Evolutionary conservation across 2,797 vertebrate genomes (phyloP).

Genomic region (Ctenopoma multispine): DNA sequence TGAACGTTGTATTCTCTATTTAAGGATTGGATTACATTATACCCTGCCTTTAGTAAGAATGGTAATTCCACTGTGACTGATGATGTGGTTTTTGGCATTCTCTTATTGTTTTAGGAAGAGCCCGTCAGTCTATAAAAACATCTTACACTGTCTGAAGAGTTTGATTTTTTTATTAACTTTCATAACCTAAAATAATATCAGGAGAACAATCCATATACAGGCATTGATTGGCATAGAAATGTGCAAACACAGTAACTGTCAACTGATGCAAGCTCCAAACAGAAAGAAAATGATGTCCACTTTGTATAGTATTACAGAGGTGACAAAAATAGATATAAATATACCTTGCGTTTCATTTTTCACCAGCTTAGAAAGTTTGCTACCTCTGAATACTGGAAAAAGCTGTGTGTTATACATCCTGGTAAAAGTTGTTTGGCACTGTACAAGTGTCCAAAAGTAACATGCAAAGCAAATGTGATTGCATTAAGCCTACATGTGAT

Average conservation of each 20-base stretch:
- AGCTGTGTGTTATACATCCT: slow-evolving; percentile 55
- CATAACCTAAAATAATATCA: slow-evolving; percentile 83
- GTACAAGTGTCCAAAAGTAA: slow-evolving; percentile 73
- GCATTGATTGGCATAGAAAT: slow-evolving; percentile 81
- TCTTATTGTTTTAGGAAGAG: slow-evolving; percentile 37
- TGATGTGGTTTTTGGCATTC: slow-evolving; percentile 23
- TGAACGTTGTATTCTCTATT: background rate
- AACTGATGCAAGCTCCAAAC: slow-evolving; percentile 51
- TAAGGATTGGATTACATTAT: background rate
- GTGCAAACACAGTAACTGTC: slow-evolving; percentile 68
- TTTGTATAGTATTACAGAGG: slow-evolving; percentile 57
- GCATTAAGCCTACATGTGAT: slow-evolving; percentile 66
- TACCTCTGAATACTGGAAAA: slow-evolving; percentile 41
- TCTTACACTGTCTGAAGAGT: slow-evolving; percentile 62
- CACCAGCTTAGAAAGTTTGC: slow-evolving; percentile 29
- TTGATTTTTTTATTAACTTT: slow-evolving; percentile 81
- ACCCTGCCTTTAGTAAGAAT: slow-evolving; percentile 8
- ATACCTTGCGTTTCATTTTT: slow-evolving; percentile 52
- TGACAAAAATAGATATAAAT: slow-evolving; percentile 73
- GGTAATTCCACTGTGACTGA: slow-evolving; percentile 27
- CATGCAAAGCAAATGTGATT: slow-evolving; percentile 72
- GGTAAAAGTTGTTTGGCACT: slow-evolving; percentile 63
- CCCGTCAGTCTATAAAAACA: slow-evolving; percentile 56
- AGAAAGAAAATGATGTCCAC: slow-evolving; percentile 53
- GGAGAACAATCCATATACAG: slow-evolving; percentile 85